Base-by-base conservation (phyloP, 2,888 invertebrate genomes). In the Himalopsyche anomala region DNA sequence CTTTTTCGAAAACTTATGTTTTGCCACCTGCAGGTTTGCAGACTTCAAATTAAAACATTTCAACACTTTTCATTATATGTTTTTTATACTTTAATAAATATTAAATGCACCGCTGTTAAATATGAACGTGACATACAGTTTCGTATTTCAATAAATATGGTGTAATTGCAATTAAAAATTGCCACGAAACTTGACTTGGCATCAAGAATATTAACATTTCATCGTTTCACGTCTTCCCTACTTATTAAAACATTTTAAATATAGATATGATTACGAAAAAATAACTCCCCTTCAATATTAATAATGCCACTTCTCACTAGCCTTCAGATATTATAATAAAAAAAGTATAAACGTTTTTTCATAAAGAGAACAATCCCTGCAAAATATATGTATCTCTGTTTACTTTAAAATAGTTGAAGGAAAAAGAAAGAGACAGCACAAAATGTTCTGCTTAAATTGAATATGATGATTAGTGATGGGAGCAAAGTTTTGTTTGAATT, bases 211-310 rank as follows among this genome's bases (percentile, higher is more conserved):
- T 62, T 62, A 19, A 62, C 19, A 62, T 62, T 62, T 62, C 62
- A 62, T 56, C 56, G 9, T 19, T 51, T 51, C 8, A 19, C n/a
- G 62, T 62, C 19, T 19, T 62, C 62, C 62, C 62, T 62, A 19
- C 4, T 19, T 62, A 62, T 19, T 62, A 62, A 62, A 62, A 62
- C 62, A 62, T 62, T 62, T 62, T 62, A 62, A 62, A 62, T 62
- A 62, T 62, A 62, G 62, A 62, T 62, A 62, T 62, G 62, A 62
- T 62, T 62, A 19, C 28, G 62, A 62, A 62, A 56, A 62, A 62
- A 62, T 62, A 62, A 62, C 62, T 62, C 62, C 62, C 56, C 62
- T 62, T 62, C 62, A 62, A 62, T 62, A 62, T 62, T 62, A 62
- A 62, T 62, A 62, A 62, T 62, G 62, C 62, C 62, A 28, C 62